Evolutionary conservation across 2,888 invertebrate species (phyloP), one percentile per base, ranked within the genome.

Genomic region (Aquatica leii): DNA sequence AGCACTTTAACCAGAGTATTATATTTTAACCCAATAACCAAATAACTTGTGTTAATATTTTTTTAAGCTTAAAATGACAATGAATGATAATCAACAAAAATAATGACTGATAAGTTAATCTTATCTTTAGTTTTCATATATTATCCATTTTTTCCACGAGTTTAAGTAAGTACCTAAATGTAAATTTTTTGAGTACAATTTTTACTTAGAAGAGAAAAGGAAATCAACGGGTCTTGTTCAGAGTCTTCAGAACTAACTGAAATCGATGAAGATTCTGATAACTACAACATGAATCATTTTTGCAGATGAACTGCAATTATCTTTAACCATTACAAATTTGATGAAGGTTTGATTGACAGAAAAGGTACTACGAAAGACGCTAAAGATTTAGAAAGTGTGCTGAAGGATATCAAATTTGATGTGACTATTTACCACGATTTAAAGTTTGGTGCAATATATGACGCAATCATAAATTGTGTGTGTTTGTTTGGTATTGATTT

Each of bases 311-410:
- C 87, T 69, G 96, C 95, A 5, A 78, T 95, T 17, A 94, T 97
- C 73, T 94, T 97, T 76, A 97, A 96, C 78, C 95, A 97, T 77
- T 91, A 91, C 80, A 83, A 85, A 74, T 97, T 95, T 76, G 87
- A 87, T 60, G 86, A 88, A 63, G 86, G 86, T 74, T 80, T 91
- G 54, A 88, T 88, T 75, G 78, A 86, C 18, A 87, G 94, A 61
- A 86, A 87, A 67, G 97, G 97, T 0, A 96, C 95, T 0, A 91
- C 93, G 76, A 88, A 90, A 40, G 97, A 97, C 79, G 87, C 91
- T 67, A 88, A 90, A 65, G 89, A 90, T 74, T 82, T 95, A 51
- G 80, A 85, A 56, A 84, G 85, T 69, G 84, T 87, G n/a, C 82
- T 91, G 6, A 86, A 85, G 76, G 80, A 77, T 70, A 83, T 93